Percentiles rank a stretch among this genome's conserved stretches.
These are phyloP conservation scores for Echinarachnius parma DNA, from an alignment of 53 echinoderm and acorn worm genomes.

Conservation along the genomic window DNA sequence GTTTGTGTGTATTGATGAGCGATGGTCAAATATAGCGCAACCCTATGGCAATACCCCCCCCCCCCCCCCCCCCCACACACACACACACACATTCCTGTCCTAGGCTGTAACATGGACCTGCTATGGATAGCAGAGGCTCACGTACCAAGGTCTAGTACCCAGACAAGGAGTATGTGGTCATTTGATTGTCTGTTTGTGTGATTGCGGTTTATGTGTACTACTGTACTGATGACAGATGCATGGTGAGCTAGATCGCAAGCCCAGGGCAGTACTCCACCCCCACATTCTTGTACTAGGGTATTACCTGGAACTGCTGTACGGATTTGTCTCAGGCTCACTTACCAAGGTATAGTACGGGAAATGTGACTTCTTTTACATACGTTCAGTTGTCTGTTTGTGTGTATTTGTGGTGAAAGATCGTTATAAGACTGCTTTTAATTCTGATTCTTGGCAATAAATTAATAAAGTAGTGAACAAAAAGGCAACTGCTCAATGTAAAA, in stretches of 20 bases:
- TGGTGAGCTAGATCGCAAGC: constrained; percentile 61
- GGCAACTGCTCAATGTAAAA: too few species aligned
- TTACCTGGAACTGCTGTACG: constrained; percentile 90
- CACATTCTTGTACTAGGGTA: constrained; percentile 88
- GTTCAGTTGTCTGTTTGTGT: too few species aligned
- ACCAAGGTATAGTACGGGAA: too few species aligned
- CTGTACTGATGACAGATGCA: constrained; percentile 77
- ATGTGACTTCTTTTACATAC: too few species aligned
- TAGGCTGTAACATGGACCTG: constrained; percentile 94
- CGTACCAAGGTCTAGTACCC: constrained; percentile 69
- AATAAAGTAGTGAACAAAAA: too few species aligned
- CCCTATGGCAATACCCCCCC: constrained; percentile 65
- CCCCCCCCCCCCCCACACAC: too few species aligned
- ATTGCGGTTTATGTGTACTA: too few species aligned
- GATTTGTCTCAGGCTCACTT: too few species aligned
- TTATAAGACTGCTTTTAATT: too few species aligned
- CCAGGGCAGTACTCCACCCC: constrained; percentile 62
- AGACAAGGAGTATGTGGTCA: background rate
- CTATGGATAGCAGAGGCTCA: constrained; percentile 95
- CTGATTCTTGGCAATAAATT: too few species aligned
- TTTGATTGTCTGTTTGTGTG: constrained; percentile 29
- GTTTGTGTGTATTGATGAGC: constrained; percentile 77
- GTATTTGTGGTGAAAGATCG: too few species aligned
- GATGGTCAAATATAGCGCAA: constrained; percentile 62
- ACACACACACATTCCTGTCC: constrained; percentile 84